Evolutionary conservation across 37 sponge, comb jelly and placozoan genomes (phyloP).

Genomic region (Sycon ciliatum): DNA sequence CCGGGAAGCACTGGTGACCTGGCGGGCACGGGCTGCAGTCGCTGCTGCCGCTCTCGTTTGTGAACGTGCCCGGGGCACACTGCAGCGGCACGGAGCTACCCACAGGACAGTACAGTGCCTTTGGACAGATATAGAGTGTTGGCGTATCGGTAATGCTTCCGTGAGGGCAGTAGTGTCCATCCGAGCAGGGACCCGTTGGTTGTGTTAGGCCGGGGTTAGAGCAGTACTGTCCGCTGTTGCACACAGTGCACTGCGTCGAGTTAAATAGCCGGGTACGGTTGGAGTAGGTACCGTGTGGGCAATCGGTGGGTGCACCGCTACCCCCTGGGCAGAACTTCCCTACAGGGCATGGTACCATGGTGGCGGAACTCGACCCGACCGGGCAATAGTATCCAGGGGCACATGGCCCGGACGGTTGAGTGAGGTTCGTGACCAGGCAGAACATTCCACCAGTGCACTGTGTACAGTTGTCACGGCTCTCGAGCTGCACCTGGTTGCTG

Average conservation of each 20-base stretch:
- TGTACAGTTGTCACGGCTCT: slow-evolving; percentile 1
- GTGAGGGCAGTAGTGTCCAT: slow-evolving; percentile 20
- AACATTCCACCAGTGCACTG: slow-evolving; percentile 25
- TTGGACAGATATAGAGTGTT: background rate
- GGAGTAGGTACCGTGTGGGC: slow-evolving; percentile 29
- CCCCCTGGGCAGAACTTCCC: background rate
- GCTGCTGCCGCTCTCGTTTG: background rate
- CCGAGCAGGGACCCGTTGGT: slow-evolving; percentile 22
- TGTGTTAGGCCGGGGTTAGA: slow-evolving; percentile 9
- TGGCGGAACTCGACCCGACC: background rate
- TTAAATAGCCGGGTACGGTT: background rate
- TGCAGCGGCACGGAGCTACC: slow-evolving; percentile 3
- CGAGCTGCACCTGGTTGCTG: slow-evolving; percentile 17
- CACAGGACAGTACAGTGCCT: slow-evolving; percentile 18
- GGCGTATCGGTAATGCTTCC: background rate
- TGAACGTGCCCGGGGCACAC: slow-evolving; percentile 26
- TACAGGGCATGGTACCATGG: background rate
- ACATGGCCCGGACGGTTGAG: background rate
- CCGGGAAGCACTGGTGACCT: slow-evolving; percentile 18
- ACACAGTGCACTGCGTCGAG: slow-evolving; percentile 1
- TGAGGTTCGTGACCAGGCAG: slow-evolving; percentile 12
- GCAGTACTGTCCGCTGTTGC: slow-evolving; percentile 32
- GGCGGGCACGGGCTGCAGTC: slow-evolving; percentile 18
- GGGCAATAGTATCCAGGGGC: background rate
- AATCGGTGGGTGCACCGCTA: background rate